Conservation (phyloP, 2,113 vertebrate species). For the Entomyzon cyanotis region DNA sequence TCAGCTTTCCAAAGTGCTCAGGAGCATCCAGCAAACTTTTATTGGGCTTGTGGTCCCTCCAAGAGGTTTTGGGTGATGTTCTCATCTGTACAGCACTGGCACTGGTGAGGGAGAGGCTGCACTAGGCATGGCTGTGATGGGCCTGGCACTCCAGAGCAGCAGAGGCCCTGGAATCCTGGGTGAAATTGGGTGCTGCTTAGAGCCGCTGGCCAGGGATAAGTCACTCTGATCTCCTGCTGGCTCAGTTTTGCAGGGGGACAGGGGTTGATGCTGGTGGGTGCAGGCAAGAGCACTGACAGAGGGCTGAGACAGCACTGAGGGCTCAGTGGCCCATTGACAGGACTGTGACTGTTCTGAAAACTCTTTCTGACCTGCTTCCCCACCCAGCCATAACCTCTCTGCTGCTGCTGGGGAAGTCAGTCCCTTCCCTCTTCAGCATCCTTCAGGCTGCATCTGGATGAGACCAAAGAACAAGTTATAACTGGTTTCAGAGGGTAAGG, state of each 20-base stretch:
- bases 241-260: too few species aligned
- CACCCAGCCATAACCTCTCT: not conserved
- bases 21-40: not conserved
- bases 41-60: fast-evolving
- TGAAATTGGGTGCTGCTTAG: not conserved
- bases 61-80: not conserved
- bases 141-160: not conserved
- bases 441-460: not conserved
- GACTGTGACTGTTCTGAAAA: not conserved
- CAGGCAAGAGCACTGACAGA: not conserved
- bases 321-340: not conserved
- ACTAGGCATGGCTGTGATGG: fast-evolving
- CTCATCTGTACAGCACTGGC: fast-evolving
- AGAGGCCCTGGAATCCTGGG: not conserved
- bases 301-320: not conserved
- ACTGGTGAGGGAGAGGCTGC: not conserved
- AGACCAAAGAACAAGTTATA: conserved; percentile 6
- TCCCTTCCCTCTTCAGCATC: not conserved
- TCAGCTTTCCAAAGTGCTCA: not conserved
- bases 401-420: not conserved
- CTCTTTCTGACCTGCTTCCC: not conserved
- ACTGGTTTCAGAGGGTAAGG: not conserved
- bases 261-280: too few species aligned
- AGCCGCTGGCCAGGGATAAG: not conserved
- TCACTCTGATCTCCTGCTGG: not conserved